These are phyloP conservation scores for Hedya salicella DNA, from an alignment of 2,888 invertebrate species.

Conservation along the genomic window DNA sequence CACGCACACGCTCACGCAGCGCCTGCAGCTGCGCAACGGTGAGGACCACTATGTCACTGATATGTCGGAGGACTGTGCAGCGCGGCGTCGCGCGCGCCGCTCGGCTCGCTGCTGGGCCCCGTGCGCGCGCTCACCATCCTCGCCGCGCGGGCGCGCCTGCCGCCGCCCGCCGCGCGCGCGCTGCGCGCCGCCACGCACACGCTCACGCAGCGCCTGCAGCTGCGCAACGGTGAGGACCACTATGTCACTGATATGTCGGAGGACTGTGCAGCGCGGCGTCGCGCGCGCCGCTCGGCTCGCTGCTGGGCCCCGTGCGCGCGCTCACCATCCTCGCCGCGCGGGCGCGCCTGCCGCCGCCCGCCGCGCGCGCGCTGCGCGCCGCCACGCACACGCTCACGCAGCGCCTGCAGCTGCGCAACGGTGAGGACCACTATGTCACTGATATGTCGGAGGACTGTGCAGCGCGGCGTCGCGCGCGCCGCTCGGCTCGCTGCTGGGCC, in stretches of 20 bases:
- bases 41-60: too few relatives aligned
- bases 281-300: conserved; percentile 46
- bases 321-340: too few relatives aligned
- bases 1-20: too few relatives aligned
- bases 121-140: conserved; percentile 63
- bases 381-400: conserved; percentile 47
- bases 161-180: conserved; percentile 28
- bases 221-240: conserved; percentile 51
- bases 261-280: conserved; percentile 34
- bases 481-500: too few relatives aligned
- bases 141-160: conserved; percentile 54
- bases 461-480: too few relatives aligned
- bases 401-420: conserved; percentile 46
- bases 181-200: conserved; percentile 28
- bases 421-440: too few relatives aligned
- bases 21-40: too few relatives aligned
- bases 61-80: too few relatives aligned
- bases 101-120: conserved; percentile 58
- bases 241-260: too few relatives aligned
- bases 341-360: too few relatives aligned
- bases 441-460: too few relatives aligned
- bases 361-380: conserved; percentile 36
- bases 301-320: not conserved
- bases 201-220: conserved; percentile 58
- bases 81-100: conserved; percentile 51